Evolutionary conservation across 2,113 vertebrate genomes (phyloP), one percentile per base, ranked within the genome.

Genomic region (Coturnix japonica): DNA sequence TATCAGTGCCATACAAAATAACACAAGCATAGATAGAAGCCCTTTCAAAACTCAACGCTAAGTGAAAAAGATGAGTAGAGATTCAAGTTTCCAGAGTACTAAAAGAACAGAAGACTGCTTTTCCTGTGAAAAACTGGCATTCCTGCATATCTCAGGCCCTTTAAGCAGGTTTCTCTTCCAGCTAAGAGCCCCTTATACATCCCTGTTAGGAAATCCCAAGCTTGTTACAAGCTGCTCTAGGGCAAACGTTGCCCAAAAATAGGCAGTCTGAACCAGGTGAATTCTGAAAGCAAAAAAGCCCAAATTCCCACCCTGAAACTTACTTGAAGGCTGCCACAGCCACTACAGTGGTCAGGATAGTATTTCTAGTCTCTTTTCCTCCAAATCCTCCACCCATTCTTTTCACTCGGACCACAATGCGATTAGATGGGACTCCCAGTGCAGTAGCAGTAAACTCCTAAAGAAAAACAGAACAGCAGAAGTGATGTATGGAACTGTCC

Each of bases 361-460:
- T 98, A 84, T 91, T 98, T 25, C 99, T 97, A 8, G 97, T 98
- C 92, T 99, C 99, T 92, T 99, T 99, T n/a, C 99, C 99, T 30
- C 99, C 99, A 78, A 99, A 99, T 74, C 98, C 99, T 81, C 99
- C 99, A 43, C 99, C 99, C 97, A 99, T 98, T 96, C 99, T 98
- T 96, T 99, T 99, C 77, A 99, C 98, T 51, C 98, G 97, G 64
- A 99, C 98, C 73, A 98, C 91, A 85, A 99, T 85, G 7, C 98
- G 95, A 89, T 98, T 99, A 19, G 95, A 96, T 17, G 99, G 98
- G 20, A 99, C 96, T 9, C 98, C 99, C 89, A 99, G 46, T 11
- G 97, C 98, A 43, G 96, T 98, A 51, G 99, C 98, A 72, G 98
- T 97, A 87, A 98, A 97, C 11, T 91, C 92, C 94, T 97, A 23